phyloP scores from a whole-genome alignment of 2,797 vertebrate species.

The Catharus ustulatus region DNA sequence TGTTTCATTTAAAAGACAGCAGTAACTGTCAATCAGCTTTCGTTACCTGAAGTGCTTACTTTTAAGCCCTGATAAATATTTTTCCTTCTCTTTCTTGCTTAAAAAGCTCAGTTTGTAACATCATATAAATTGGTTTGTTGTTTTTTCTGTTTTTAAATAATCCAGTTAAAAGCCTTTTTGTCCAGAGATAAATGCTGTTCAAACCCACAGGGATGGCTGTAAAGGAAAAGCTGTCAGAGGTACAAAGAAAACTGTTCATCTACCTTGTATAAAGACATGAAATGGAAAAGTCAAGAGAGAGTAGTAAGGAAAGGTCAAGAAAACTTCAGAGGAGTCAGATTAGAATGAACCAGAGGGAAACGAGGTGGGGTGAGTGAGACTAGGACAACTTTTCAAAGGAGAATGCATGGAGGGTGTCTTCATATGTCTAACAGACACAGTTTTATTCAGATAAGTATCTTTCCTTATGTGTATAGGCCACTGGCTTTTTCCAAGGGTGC shows the following conservation, averaged over 20 bases:
- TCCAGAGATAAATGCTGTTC: slow-evolving; percentile 14
- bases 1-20: background rate
- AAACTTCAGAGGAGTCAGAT: slow-evolving; percentile 15
- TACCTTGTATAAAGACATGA: background rate
- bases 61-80: slow-evolving; percentile 1
- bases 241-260: slow-evolving; percentile 30
- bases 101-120: background rate
- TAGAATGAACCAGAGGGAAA: slow-evolving; percentile 1
- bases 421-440: background rate
- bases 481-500: background rate
- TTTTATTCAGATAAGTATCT: background rate
- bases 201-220: background rate
- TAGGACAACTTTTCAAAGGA: background rate
- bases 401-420: background rate
- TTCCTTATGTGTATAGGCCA: background rate
- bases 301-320: slow-evolving; percentile 29
- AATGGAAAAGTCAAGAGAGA: background rate
- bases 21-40: background rate
- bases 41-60: background rate
- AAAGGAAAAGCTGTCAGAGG: background rate
- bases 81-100: background rate
- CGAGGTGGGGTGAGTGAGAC: background rate
- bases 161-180: slow-evolving; percentile 4
- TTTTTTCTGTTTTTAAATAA: slow-evolving; percentile 32
- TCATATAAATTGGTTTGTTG: background rate